phyloP scores from a whole-genome alignment of 37 sponge, comb jelly and placozoan species.

The Spongilla lacustris region DNA sequence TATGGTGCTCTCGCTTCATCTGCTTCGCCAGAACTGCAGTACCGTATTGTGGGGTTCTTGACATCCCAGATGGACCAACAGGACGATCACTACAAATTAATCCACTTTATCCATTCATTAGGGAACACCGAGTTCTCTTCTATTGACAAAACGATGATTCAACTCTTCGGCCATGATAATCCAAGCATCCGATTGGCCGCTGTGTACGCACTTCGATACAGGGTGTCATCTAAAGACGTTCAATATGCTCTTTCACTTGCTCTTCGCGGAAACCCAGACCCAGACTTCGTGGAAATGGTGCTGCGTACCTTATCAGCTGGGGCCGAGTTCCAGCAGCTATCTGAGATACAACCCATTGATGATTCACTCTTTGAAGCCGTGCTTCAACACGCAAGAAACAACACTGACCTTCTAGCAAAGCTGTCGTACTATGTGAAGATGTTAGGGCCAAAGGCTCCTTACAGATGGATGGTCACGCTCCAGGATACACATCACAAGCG shows the following conservation, averaged over 20 bases:
- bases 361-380: not conserved
- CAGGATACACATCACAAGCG: not conserved
- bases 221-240: not conserved
- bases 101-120: conserved; percentile 41
- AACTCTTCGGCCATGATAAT: conserved; percentile 4
- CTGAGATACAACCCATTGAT: not conserved
- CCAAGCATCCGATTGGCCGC: conserved; percentile 36
- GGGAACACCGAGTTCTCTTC: conserved; percentile 48
- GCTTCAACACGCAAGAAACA: not conserved
- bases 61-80: not conserved
- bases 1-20: conserved; percentile 31
- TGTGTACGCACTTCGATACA: conserved; percentile 25
- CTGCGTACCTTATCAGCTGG: not conserved
- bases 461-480: not conserved
- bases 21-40: not conserved
- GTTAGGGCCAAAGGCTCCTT: not conserved
- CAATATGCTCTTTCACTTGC: not conserved
- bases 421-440: not conserved
- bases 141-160: not conserved
- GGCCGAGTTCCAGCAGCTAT: not conserved
- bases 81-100: not conserved
- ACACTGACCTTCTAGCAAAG: not conserved
- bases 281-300: not conserved
- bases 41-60: conserved; percentile 10
- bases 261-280: not conserved